Conservation (phyloP, 2,797 vertebrate genomes). For the Diplodus puntazzo region DNA sequence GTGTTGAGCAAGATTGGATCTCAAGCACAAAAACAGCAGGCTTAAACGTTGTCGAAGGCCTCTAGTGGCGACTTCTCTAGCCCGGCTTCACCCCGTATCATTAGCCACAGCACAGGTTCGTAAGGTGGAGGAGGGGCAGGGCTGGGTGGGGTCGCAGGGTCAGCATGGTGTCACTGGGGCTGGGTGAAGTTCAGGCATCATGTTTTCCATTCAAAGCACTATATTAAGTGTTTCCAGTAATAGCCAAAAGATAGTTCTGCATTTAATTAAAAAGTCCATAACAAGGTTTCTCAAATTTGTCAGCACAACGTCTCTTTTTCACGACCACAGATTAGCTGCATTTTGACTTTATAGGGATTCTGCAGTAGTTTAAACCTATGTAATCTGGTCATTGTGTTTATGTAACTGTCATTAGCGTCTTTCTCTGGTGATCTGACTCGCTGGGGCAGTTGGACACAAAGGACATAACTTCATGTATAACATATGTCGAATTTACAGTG, state of each 20-base stretch:
- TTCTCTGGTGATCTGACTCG: no score
- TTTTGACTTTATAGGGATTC: background rate
- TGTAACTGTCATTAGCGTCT: no score
- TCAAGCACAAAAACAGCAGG: constrained; percentile 49
- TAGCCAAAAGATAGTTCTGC: background rate
- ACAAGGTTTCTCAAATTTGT: background rate
- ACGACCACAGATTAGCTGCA: background rate
- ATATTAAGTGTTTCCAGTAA: background rate
- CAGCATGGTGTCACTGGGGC: background rate
- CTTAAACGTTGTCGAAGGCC: constrained; percentile 23
- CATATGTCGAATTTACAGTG: no score
- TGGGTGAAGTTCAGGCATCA: constrained; percentile 5
- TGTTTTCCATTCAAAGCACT: constrained; percentile 1
- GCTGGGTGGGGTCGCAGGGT: background rate
- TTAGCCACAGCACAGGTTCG: constrained; percentile 34
- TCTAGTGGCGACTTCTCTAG: constrained; percentile 28
- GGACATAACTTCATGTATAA: no score
- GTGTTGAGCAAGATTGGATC: constrained; percentile 46
- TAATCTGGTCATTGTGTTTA: background rate
- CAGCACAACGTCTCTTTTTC: no score
- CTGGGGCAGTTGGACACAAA: no score
- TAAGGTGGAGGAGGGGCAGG: background rate
- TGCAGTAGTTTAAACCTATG: background rate
- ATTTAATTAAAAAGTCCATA: background rate
- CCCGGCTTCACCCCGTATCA: constrained; percentile 36